phyloP scores from a whole-genome alignment of 2,888 invertebrate genomes.

The Arenicola marina region DNA sequence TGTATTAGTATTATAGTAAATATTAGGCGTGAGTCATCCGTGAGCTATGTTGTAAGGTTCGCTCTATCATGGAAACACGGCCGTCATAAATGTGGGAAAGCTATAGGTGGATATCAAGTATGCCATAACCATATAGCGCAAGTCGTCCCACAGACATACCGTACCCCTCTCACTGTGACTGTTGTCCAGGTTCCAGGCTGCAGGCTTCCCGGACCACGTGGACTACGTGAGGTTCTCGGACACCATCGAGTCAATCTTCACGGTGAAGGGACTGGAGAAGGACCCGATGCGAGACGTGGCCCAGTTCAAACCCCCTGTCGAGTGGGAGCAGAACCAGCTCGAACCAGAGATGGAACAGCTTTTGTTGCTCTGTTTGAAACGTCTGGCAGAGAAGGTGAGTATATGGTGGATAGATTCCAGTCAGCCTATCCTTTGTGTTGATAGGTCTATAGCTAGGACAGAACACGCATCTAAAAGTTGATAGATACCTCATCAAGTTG shows the following conservation, averaged over 20 bases:
- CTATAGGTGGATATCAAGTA: too few species aligned
- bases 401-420: neutral
- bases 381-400: slow-evolving; percentile 53
- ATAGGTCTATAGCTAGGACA: too few species aligned
- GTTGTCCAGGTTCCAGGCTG: slow-evolving; percentile 51
- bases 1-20: neutral
- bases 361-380: slow-evolving; percentile 46
- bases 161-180: too few species aligned
- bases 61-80: too few species aligned
- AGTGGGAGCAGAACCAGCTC: slow-evolving; percentile 49
- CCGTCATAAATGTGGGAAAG: too few species aligned
- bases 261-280: slow-evolving; percentile 58
- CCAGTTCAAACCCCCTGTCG: slow-evolving; percentile 52
- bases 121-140: too few species aligned
- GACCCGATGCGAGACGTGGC: slow-evolving; percentile 50
- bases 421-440: too few species aligned
- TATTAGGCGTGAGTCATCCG: too few species aligned
- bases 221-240: slow-evolving; percentile 57
- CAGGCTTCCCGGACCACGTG: slow-evolving; percentile 45
- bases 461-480: too few species aligned
- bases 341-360: slow-evolving; percentile 39
- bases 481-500: too few species aligned
- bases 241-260: slow-evolving; percentile 59
- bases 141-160: too few species aligned
- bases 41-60: too few species aligned